These are phyloP conservation scores for Capromys pilorides DNA, from an alignment of 2,797 vertebrate species.

Conservation along the genomic window DNA sequence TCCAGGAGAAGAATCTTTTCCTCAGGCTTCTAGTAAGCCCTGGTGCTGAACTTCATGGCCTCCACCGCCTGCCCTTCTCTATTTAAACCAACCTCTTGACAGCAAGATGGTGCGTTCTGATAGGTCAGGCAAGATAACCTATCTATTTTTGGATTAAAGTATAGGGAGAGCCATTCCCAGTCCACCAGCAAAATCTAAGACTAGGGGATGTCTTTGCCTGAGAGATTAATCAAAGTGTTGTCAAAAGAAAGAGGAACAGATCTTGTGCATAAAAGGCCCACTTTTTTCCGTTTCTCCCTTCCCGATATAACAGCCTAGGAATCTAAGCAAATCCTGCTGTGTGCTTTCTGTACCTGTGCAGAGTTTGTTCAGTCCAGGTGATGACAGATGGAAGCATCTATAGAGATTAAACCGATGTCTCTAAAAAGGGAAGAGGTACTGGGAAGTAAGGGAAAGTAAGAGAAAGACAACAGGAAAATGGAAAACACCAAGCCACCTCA, in stretches of 20 bases:
- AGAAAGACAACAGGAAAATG: constrained; percentile 11
- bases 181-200: not conserved
- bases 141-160: not conserved
- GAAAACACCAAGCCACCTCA: constrained; percentile 31
- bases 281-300: not conserved
- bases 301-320: not conserved
- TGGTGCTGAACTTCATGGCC: not conserved
- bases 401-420: not conserved
- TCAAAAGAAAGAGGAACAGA: not conserved
- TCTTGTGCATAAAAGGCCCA: not conserved
- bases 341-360: constrained; percentile 6
- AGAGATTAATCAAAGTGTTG: not conserved
- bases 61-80: not conserved
- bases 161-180: not conserved
- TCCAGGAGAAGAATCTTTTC: not conserved
- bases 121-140: not conserved
- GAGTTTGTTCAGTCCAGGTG: not conserved
- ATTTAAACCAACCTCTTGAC: not conserved
- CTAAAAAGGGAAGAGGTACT: not conserved
- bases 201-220: not conserved
- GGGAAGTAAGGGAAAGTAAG: not conserved
- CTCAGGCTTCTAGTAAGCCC: not conserved
- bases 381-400: not conserved
- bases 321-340: not conserved
- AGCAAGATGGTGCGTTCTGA: not conserved